Percentiles rank a stretch among this genome's conserved stretches.
phyloP scores from a whole-genome alignment of 2,797 vertebrate species.

The Carcharodon carcharias region DNA sequence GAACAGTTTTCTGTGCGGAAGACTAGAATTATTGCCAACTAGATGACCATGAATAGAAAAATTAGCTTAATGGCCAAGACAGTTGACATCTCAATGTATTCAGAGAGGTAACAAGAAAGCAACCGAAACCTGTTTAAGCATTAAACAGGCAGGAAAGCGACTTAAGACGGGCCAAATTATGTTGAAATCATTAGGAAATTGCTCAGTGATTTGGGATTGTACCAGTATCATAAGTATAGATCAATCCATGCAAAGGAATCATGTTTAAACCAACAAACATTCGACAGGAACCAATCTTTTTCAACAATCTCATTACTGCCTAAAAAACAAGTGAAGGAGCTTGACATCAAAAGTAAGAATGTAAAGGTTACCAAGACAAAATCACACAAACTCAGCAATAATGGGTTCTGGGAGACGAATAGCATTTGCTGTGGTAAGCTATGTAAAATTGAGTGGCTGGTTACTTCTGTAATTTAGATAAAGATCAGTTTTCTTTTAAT shows the following conservation, averaged over 20 bases:
- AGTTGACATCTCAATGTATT: neutral
- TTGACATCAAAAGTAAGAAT: neutral
- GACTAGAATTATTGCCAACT: neutral
- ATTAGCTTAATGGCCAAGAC: neutral
- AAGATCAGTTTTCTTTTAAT: too few species aligned
- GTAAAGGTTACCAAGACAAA: neutral
- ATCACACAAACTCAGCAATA: neutral
- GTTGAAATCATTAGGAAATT: conserved; percentile 13
- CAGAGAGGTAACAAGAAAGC: neutral
- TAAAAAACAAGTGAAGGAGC: neutral
- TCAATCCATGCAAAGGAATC: neutral
- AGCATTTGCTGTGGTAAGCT: too few species aligned
- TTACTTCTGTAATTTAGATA: too few species aligned
- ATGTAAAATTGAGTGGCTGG: too few species aligned
- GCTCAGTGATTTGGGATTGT: neutral
- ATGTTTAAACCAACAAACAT: neutral
- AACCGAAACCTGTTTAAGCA: neutral
- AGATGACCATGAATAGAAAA: neutral
- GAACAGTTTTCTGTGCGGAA: neutral
- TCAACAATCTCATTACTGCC: neutral
- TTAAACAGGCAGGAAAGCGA: conserved; percentile 3
- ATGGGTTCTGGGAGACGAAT: neutral
- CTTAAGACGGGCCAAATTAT: neutral
- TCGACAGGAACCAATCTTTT: neutral
- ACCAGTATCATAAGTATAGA: neutral